A percentile compares a stretch with the other conserved stretches of the same genome.
phyloP scores from a whole-genome alignment of 2,113 vertebrate species.

The Albula glossodonta region DNA sequence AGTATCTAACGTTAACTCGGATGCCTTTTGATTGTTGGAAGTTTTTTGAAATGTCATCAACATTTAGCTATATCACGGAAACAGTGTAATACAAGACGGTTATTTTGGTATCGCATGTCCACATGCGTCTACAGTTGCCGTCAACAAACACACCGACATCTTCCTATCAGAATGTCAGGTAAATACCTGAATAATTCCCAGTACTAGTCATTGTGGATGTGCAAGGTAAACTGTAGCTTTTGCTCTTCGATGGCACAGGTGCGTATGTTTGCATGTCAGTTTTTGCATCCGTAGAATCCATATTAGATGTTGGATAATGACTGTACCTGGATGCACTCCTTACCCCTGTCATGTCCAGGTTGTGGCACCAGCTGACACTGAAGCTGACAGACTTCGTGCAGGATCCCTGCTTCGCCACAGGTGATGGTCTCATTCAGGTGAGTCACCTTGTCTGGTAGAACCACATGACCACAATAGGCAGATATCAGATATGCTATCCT shows the following conservation, averaged over 20 bases:
- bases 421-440: constrained; percentile 95
- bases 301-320: neutral
- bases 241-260: no score
- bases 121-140: no score
- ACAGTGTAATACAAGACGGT: neutral
- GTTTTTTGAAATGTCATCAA: neutral
- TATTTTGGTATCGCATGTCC: neutral
- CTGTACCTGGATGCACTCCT: neutral
- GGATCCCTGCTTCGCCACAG: constrained; percentile 88
- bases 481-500: no score
- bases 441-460: constrained; percentile 2
- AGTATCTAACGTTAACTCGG: no score
- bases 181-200: no score
- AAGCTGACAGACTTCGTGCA: constrained; percentile 89
- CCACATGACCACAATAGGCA: no score
- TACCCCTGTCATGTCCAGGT: constrained; percentile 58
- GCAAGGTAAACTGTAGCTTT: no score
- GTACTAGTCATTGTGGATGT: no score
- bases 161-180: no score
- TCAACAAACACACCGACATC: no score
- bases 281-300: neutral
- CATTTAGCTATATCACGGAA: neutral
- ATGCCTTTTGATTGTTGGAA: no score
- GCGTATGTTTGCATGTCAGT: no score
- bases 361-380: constrained; percentile 97